phyloP scores from a whole-genome alignment of 2,888 invertebrate genomes.

The Spodoptera picta region DNA sequence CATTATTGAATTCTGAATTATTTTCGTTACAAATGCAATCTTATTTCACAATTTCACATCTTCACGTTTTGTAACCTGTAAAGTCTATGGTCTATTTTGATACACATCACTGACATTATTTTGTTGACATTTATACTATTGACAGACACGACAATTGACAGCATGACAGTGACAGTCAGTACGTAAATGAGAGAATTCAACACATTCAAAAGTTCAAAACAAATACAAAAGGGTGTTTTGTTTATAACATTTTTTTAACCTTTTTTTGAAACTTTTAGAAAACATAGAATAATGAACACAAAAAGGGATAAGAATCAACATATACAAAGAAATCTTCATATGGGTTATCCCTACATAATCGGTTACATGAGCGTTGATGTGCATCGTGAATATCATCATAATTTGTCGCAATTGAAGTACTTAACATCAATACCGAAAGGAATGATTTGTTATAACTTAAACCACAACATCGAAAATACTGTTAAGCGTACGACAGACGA shows the following conservation, averaged over 20 bases:
- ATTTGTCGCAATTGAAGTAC: constrained; percentile 64
- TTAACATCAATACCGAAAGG: constrained; percentile 51
- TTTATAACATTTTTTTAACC: background rate
- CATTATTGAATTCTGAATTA: too few species aligned
- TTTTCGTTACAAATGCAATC: too few species aligned
- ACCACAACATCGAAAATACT: constrained; percentile 61
- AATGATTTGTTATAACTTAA: constrained; percentile 52
- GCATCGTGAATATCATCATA: constrained; percentile 54
- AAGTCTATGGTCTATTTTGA: too few species aligned
- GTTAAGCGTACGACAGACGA: constrained; percentile 62
- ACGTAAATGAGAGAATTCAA: too few species aligned
- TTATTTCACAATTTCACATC: too few species aligned
- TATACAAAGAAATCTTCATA: constrained; percentile 2
- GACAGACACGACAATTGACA: too few species aligned
- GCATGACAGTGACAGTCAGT: too few species aligned
- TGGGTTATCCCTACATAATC: constrained; percentile 47
- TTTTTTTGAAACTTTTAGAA: background rate
- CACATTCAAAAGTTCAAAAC: too few species aligned
- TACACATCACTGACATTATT: too few species aligned
- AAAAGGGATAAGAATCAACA: constrained; percentile 24
- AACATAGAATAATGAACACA: background rate
- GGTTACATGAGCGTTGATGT: constrained; percentile 66
- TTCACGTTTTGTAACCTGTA: too few species aligned
- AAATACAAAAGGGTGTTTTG: too few species aligned
- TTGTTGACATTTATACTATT: too few species aligned